Evolutionary conservation across 2,113 vertebrate species (phyloP), one percentile per base, ranked within the genome.

Genomic region (Thalassarche chlororhynchos): DNA sequence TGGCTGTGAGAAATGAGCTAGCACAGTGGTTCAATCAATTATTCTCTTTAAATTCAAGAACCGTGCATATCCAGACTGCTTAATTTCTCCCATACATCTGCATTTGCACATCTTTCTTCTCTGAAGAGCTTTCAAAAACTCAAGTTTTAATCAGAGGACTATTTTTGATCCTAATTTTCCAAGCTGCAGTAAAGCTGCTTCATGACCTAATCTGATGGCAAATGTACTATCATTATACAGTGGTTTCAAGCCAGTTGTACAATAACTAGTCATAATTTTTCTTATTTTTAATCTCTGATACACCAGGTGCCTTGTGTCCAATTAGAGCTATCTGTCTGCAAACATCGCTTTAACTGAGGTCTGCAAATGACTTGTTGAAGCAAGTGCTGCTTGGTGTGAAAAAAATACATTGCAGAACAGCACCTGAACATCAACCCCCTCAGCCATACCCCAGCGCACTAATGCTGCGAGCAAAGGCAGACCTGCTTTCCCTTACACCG

Each of bases 81-180:
- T 94, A 80, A 93, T 89, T 95, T 95, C 90, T 90, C 64, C 68
- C 71, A 76, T 94, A 88, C 78, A 93, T 95, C 90, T 83, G 66
- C 62, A 84, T 95, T 91, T 57, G 44, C 71, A 88, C 84, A 90
- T 90, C 87, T 49, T 93, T 89, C 86, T 93, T 90, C 82, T 92
- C 90, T 65, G 68, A 95, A 92, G 95, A 93, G 96, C 95, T 92
- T 97, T 94, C 87, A 85, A 44, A 86, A 94, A 71, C 92, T 84
- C 58, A 94, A 95, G 90, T 97, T 95, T 97, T 96, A 97, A 97
- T 93, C 90, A 97, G 71, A 83, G 82, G 51, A 86, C 97, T 97
- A 95, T 94, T 95, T 97, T 93, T 92, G 85, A 86, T 84, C 52
- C 51, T 94, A 23, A 94, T 94, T 97, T 96, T 89, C 79, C 60